phyloP scores from a whole-genome alignment of 2,888 invertebrate genomes.

The Apodemia duryi region DNA sequence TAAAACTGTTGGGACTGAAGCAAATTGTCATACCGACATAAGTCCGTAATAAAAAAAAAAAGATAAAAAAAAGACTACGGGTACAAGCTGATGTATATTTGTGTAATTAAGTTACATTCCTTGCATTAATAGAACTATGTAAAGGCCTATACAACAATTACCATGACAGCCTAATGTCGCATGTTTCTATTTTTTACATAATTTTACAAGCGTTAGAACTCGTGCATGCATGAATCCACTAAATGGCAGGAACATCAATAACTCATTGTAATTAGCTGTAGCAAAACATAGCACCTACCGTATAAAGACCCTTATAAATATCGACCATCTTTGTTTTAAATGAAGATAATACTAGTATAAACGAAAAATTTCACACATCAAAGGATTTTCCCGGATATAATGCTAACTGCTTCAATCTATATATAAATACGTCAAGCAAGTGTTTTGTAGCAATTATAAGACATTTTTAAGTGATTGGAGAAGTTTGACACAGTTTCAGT shows the following conservation, averaged over 20 bases:
- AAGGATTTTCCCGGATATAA: background rate
- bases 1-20: no score
- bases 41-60: no score
- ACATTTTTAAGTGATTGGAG: no score
- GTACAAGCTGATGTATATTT: no score
- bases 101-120: no score
- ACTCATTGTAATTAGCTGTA: constrained; percentile 31
- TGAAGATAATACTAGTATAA: background rate
- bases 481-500: no score
- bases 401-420: background rate
- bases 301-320: background rate
- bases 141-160: constrained; percentile 19
- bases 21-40: no score
- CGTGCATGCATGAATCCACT: constrained; percentile 33
- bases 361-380: background rate
- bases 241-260: constrained; percentile 30
- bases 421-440: no score
- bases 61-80: no score
- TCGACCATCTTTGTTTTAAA: background rate
- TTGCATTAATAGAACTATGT: background rate
- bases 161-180: constrained; percentile 26
- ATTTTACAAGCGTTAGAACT: constrained; percentile 27
- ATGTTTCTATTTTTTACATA: constrained; percentile 25
- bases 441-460: no score
- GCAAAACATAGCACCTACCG: constrained; percentile 5